Base-by-base conservation (phyloP, 23 tunicate species). In the Halocynthia aurantium region DNA sequence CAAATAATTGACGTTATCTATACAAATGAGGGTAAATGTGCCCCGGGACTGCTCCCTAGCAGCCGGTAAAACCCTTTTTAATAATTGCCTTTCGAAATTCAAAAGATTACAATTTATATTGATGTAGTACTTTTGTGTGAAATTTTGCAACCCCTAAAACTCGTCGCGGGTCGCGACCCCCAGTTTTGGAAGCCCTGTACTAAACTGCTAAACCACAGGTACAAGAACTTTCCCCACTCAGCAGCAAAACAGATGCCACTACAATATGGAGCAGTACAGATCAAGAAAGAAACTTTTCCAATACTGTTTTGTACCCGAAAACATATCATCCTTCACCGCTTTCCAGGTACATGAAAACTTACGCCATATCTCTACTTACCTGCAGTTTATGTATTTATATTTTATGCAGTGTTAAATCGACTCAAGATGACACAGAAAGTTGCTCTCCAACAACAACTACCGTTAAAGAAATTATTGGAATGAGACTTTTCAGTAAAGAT, bases 241-340 rank as follows among this genome's bases (percentile, higher is more conserved):
- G 78, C 63, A 54, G 64, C 57, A 74, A 49, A 49, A 74, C 78
- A 19, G 78, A 54, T 12, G 78, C 6, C 21, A 74, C 78, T 12
- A 74, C 78, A 8, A 13, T 56, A 56, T 74, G 78, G 78, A 6
- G 78, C 40, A 74, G 78, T 18, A 56, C 63, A 13, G 76, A 72
- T 40, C 55, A 72, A 44, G 51, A 72, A 51, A 51, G 56, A 72
- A 72, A 9, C 55, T 17, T 13, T 19, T 13, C 52, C 2, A 15
- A 31, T 31, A 31, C 44, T 31, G 44, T 31, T 31, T 31, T 31
- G 44, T 31, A 31, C 44, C 44, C 44, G 44, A 31, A 31, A 31
- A 31, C 44, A 31, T 31, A 31, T 31, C 44, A 18, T 40, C 55
- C 50, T 12, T 72, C 76, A 44, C 76, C 76, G 17, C 18, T 51